Base-by-base conservation (phyloP, 1,140 invertebrate genomes). In the Glossosoma conforme region DNA sequence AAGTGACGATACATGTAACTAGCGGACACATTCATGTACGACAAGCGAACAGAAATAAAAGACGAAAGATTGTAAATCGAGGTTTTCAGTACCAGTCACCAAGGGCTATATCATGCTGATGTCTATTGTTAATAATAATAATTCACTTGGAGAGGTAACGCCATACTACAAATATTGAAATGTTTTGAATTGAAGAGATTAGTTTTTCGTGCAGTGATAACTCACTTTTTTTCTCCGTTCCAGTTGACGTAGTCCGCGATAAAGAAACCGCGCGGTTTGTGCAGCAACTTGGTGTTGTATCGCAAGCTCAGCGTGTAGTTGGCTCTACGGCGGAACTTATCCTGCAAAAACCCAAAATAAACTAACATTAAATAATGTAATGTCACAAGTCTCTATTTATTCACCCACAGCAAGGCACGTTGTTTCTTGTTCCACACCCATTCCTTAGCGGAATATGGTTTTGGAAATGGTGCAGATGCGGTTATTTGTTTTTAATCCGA, bases 211-310 rank as follows among this genome's bases (percentile, higher is more conserved):
- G 9, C 17, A n/a, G 28, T 13, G 11, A 54, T 40, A 59, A 65
- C 63, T 77, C 70, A 94, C 91, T 87, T 87, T 69, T 82, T 85
- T 61, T 89, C 79, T 35, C 86, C 87, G 58, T 81, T 77, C 24
- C 76, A 70, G 48, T 77, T 84, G 37, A 82, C 81, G 60, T 95
- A 96, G 57, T 86, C 88, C 59, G 91, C 91, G 14, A 94, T 76
- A 73, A 97, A 97, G 76, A 97, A 95, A 1, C 94, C 95, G 65
- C 91, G 83, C 50, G 93, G 79, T 60, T 89, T 85, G 37, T 80
- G 83, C 53, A 81, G 83, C 36, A 97, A 70, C 56, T 82, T 82
- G 6, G 87, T 89, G 47, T 85, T 83, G 73, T 92, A 97, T 53
- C 86, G 80, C 41, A 96, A 74, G 57, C 82, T 84, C n/a, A 96